Base-by-base conservation (phyloP, 1,140 invertebrate species). In the Drosophila kikkawai region DNA sequence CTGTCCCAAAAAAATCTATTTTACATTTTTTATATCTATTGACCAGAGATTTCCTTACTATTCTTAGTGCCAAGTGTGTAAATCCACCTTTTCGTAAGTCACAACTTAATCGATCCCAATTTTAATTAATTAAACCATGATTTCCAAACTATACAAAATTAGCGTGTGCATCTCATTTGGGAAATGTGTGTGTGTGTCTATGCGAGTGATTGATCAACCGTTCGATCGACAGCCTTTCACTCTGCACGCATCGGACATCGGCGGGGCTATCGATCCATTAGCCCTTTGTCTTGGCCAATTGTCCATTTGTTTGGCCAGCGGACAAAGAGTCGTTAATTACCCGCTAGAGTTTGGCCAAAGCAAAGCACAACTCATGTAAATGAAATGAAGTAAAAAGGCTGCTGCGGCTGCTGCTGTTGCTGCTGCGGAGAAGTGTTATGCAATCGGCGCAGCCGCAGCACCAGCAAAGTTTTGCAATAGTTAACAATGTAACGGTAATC, bases 401-500 rank as follows among this genome's bases (percentile, higher is more conserved):
- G 50, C 51, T 48, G 55, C 3, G 12, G 13, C 13, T 26, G 45
- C 7, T 4, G 34, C 15, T 51, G 48, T 36, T 37, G 47, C 3
- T n/a, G 15, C n/a, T 36, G 34, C 1, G 60, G 37, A 63, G 22
- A 47, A 59, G 45, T 41, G 60, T 84, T 84, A 84, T 73, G 81
- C 50, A 84, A 84, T 74, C 57, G 42, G 19, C 68, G 57, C 67
- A 68, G 53, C 45, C 39, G 44, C 79, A 50, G 39, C 48, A 22
- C 22, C 22, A 19, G 51, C 70, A 74, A 74, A 88, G 80, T 86
- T 82, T 86, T 88, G 83, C 83, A 86, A 87, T 87, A 88, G 80
- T 84, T 84, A 88, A 87, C 83, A 87, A 87, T 88, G 84, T 88
- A 87, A 88, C 84, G 71, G 84, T 79, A 86, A 85, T 79, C 82